phyloP scores from a whole-genome alignment of 2,113 vertebrate genomes.

The Oenanthe melanoleuca region DNA sequence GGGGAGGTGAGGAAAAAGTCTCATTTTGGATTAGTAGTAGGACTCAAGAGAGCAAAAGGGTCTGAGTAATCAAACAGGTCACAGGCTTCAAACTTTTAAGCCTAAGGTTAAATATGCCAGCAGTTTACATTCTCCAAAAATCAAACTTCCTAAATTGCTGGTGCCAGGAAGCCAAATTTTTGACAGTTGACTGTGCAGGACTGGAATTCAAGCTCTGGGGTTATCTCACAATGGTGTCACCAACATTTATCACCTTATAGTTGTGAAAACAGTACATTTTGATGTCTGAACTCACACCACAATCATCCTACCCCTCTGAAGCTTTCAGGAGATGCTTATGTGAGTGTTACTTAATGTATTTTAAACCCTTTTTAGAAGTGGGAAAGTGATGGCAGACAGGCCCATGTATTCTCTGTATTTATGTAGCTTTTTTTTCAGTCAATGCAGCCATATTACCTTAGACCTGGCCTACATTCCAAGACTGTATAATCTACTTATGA shows the following conservation, averaged over 20 bases:
- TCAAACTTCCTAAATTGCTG: background rate
- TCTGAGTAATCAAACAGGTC: background rate
- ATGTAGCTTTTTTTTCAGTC: background rate
- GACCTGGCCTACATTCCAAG: background rate
- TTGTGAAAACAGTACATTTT: background rate
- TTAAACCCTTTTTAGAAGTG: background rate
- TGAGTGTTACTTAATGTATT: background rate
- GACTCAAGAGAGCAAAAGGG: background rate
- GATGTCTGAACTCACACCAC: background rate
- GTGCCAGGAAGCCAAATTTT: background rate
- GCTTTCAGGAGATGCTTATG: background rate
- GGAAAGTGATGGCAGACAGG: background rate
- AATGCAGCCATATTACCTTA: background rate
- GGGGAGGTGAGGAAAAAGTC: accelerated
- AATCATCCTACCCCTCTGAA: background rate
- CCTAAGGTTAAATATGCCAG: background rate
- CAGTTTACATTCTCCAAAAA: background rate
- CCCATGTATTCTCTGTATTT: background rate
- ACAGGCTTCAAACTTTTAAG: background rate
- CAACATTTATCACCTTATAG: background rate
- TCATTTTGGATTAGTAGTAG: background rate
- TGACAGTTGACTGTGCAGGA: background rate
- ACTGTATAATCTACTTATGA: background rate
- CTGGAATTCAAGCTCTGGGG: background rate
- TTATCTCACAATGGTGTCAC: background rate